Conservation (phyloP, 2,888 invertebrate species). For the Antheraea assamensis region DNA sequence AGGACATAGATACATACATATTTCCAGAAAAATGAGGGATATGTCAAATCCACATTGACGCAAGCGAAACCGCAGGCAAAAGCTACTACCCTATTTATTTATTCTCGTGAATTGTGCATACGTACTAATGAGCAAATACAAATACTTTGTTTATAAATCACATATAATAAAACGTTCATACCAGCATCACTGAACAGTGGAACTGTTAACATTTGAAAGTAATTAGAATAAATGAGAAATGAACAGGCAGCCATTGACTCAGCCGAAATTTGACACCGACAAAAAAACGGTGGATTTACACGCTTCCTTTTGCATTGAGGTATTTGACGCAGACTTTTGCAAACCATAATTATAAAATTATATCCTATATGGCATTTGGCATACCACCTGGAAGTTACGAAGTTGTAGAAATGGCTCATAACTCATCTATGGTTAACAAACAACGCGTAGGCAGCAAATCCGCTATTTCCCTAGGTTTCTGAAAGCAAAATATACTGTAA, state of each 20-base stretch:
- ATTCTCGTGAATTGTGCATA: too few species aligned
- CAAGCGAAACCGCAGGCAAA: too few species aligned
- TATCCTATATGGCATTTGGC: slow-evolving; percentile 20
- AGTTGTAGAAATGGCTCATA: slow-evolving; percentile 58
- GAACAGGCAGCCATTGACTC: slow-evolving; percentile 56
- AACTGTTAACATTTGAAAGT: slow-evolving; percentile 60
- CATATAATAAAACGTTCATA: not conserved
- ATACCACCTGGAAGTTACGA: slow-evolving; percentile 53
- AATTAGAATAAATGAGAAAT: slow-evolving; percentile 72
- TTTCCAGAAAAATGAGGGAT: too few species aligned
- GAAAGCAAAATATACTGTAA: not conserved
- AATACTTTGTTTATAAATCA: not conserved
- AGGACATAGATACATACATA: too few species aligned
- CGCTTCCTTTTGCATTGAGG: not conserved
- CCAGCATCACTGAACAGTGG: slow-evolving; percentile 42
- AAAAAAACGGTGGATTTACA: slow-evolving; percentile 17
- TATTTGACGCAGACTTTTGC: slow-evolving; percentile 29
- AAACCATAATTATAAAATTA: slow-evolving; percentile 39
- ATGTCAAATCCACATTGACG: too few species aligned
- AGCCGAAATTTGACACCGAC: slow-evolving; percentile 16
- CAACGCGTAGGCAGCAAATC: slow-evolving; percentile 59
- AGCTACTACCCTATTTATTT: too few species aligned
- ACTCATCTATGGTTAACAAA: slow-evolving; percentile 56
- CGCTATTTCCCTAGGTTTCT: slow-evolving; percentile 33
- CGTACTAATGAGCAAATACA: not conserved